A percentile compares a stretch with the other conserved stretches of the same genome.
These are phyloP conservation scores for Thymelicus sylvestris DNA, from an alignment of 2,888 invertebrate genomes.

Conservation along the genomic window DNA sequence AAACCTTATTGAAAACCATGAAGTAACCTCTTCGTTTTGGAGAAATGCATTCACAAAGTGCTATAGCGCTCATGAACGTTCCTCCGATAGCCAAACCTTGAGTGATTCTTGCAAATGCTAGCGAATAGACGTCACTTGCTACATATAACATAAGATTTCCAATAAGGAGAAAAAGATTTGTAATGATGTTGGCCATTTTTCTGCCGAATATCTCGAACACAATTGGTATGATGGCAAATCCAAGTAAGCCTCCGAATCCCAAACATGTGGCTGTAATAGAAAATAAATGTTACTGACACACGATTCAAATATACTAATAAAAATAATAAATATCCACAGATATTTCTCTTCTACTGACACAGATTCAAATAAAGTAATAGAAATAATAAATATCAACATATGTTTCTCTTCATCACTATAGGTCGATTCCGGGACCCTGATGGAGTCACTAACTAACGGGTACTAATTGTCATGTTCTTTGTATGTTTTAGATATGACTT, in stretches of 20 bases:
- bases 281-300: background rate
- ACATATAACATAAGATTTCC: conserved; percentile 52
- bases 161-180: conserved; percentile 42
- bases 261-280: conserved; percentile 51
- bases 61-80: conserved; percentile 48
- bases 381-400: no score
- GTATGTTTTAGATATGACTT: no score
- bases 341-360: no score
- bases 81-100: conserved; percentile 54
- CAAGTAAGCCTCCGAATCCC: conserved; percentile 52
- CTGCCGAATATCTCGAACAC: conserved; percentile 55
- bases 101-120: conserved; percentile 51
- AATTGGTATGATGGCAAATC: conserved; percentile 50
- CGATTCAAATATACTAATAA: no score
- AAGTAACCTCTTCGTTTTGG: conserved; percentile 56
- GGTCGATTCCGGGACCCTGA: no score
- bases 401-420: no score
- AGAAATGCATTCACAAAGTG: conserved; percentile 54
- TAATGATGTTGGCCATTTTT: conserved; percentile 46
- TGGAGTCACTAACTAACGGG: no score
- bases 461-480: no score
- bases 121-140: conserved; percentile 45
- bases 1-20: conserved; percentile 50
- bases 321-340: no score
- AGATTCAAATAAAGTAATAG: no score